These are phyloP conservation scores for Adela reaumurella DNA, from an alignment of 2,888 invertebrate species.

Conservation along the genomic window DNA sequence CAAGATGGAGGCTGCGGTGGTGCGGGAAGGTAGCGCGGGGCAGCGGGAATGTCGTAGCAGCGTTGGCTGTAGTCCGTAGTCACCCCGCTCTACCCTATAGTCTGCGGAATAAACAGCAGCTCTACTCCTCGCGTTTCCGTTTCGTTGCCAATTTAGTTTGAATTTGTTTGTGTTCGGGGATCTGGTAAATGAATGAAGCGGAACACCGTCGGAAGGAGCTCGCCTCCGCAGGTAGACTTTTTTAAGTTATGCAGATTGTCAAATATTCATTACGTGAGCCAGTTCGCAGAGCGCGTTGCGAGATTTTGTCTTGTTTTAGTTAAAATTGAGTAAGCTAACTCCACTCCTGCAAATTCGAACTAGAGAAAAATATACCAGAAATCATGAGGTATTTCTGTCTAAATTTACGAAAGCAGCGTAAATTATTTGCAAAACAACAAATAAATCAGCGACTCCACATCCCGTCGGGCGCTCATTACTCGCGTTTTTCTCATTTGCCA, in stretches of 20 bases:
- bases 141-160: constrained; percentile 40
- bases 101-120: constrained; percentile 4
- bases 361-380: no score
- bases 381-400: no score
- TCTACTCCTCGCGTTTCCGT: constrained; percentile 6
- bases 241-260: neutral
- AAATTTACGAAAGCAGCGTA: no score
- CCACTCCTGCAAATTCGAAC: no score
- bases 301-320: no score
- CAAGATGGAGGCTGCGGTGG: no score
- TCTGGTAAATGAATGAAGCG: neutral
- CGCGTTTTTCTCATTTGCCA: neutral
- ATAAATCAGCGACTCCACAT: neutral
- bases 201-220: neutral
- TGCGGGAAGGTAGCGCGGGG: no score
- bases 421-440: neutral
- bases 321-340: no score
- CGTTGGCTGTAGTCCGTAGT: no score
- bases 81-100: neutral
- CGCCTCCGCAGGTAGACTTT: neutral
- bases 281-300: neutral
- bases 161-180: constrained; percentile 30
- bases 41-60: no score
- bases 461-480: neutral
- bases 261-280: neutral